Conservation (phyloP, 2,797 vertebrate genomes). For the Kryptolebias ocellatus region DNA sequence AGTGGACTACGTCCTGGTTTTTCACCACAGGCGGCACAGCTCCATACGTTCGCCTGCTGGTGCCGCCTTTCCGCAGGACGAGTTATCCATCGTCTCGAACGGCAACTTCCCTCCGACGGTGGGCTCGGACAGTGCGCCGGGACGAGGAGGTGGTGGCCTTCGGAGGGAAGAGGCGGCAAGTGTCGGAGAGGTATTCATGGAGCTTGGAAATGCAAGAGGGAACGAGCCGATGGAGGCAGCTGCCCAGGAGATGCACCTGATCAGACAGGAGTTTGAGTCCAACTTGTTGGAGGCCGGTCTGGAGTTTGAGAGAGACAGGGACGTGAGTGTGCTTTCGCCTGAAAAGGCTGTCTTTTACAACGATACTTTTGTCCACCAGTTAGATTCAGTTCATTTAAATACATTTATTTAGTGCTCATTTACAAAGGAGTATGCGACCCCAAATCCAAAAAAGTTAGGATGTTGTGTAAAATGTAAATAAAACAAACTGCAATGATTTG, state of each 20-base stretch:
- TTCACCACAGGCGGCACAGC: conserved; percentile 85
- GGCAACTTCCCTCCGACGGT: conserved; percentile 80
- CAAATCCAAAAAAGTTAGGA: too few species aligned
- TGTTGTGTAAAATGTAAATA: too few species aligned
- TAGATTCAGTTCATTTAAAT: too few species aligned
- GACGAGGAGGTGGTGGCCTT: conserved; percentile 33
- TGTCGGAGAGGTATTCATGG: conserved; percentile 64
- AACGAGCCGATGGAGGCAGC: conserved; percentile 78
- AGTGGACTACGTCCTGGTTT: conserved; percentile 94
- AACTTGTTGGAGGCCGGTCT: conserved; percentile 90
- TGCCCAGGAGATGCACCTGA: conserved; percentile 87
- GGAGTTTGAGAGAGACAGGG: conserved; percentile 92
- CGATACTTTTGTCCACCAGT: too few species aligned
- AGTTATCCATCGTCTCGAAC: conserved; percentile 84
- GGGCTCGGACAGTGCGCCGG: conserved; percentile 45
- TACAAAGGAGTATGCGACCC: too few species aligned
- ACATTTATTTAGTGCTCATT: too few species aligned
- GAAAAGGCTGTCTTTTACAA: background rate
- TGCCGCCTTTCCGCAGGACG: conserved; percentile 50
- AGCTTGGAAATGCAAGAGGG: conserved; percentile 70
- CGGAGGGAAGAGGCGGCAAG: conserved; percentile 49
- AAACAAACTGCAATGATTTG: too few species aligned
- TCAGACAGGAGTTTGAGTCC: conserved; percentile 91
- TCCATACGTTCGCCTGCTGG: conserved; percentile 43
- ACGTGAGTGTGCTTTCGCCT: conserved; percentile 79